phyloP scores from a whole-genome alignment of 2,888 invertebrate genomes.

The Lamproptera curius region DNA sequence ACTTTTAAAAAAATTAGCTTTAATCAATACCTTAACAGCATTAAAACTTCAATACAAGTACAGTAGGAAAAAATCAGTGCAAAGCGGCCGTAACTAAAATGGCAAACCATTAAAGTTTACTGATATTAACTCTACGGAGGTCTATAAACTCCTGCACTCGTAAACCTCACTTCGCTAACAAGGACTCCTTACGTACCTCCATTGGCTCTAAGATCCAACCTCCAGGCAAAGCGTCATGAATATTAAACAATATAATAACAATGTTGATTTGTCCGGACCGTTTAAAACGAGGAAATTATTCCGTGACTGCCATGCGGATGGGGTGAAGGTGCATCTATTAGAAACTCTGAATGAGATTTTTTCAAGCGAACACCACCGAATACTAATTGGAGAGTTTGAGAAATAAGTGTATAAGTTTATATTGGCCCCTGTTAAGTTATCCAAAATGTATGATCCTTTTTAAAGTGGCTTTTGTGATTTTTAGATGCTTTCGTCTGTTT shows the following conservation, averaged over 20 bases:
- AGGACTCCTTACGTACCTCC: conserved; percentile 30
- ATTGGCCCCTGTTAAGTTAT: neutral
- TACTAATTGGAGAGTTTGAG: conserved; percentile 40
- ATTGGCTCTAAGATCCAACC: conserved; percentile 34
- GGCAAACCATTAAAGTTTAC: conserved; percentile 7
- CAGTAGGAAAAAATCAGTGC: too few relatives aligned
- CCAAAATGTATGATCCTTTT: too few relatives aligned
- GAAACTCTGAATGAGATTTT: conserved; percentile 56
- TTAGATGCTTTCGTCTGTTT: too few relatives aligned
- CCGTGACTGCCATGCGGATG: conserved; percentile 50
- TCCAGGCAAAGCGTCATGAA: conserved; percentile 39
- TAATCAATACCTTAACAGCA: too few relatives aligned
- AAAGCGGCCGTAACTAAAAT: neutral
- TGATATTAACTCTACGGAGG: conserved; percentile 10
- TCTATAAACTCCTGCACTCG: conserved; percentile 19
- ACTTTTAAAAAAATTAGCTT: too few relatives aligned
- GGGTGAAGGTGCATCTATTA: conserved; percentile 39
- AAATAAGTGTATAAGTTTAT: neutral
- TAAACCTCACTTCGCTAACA: conserved; percentile 38
- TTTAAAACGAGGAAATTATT: conserved; percentile 57
- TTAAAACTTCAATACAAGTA: too few relatives aligned
- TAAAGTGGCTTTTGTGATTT: too few relatives aligned
- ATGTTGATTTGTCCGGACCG: conserved; percentile 56
- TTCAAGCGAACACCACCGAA: conserved; percentile 40
- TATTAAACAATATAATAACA: conserved; percentile 56